Percentiles rank a stretch among this genome's conserved stretches.
These are phyloP conservation scores for Hippocampus abdominalis DNA, from an alignment of 2,113 vertebrate species.

Conservation along the genomic window DNA sequence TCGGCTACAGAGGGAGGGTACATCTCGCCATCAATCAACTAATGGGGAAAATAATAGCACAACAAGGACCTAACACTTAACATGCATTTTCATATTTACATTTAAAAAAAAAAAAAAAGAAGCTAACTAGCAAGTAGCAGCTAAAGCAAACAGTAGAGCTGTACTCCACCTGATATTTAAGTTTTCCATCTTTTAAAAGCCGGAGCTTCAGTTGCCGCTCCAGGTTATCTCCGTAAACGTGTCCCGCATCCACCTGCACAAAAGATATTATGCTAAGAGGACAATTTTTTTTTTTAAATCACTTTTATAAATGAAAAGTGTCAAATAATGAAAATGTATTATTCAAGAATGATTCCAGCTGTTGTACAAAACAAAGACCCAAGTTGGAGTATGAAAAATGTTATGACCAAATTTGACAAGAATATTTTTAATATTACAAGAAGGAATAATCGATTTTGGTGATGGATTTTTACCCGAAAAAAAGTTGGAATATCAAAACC, in stretches of 20 bases:
- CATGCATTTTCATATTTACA: neutral
- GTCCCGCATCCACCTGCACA: slow-evolving; percentile 87
- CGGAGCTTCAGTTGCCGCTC: slow-evolving; percentile 83
- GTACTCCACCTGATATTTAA: slow-evolving; percentile 87
- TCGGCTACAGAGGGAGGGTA: slow-evolving; percentile 82
- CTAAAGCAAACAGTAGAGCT: neutral
- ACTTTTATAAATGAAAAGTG: neutral
- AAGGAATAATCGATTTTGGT: too few species aligned
- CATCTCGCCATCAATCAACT: slow-evolving; percentile 85
- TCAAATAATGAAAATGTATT: too few species aligned
- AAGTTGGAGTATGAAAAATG: too few species aligned
- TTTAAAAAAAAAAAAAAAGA: too few species aligned
- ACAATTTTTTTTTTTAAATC: neutral
- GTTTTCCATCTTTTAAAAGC: slow-evolving; percentile 86
- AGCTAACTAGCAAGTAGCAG: neutral
- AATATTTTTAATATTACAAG: neutral
- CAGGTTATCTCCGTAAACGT: slow-evolving; percentile 89
- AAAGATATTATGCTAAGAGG: neutral
- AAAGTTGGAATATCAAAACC: neutral
- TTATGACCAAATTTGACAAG: too few species aligned
- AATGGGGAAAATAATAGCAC: neutral
- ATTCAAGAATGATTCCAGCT: too few species aligned
- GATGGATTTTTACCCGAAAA: too few species aligned
- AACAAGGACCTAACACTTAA: neutral
- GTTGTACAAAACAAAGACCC: too few species aligned